A percentile compares a stretch with the other conserved stretches of the same genome.
These are phyloP conservation scores for Notodonta ziczac DNA, from an alignment of 2,888 invertebrate genomes.

Conservation along the genomic window DNA sequence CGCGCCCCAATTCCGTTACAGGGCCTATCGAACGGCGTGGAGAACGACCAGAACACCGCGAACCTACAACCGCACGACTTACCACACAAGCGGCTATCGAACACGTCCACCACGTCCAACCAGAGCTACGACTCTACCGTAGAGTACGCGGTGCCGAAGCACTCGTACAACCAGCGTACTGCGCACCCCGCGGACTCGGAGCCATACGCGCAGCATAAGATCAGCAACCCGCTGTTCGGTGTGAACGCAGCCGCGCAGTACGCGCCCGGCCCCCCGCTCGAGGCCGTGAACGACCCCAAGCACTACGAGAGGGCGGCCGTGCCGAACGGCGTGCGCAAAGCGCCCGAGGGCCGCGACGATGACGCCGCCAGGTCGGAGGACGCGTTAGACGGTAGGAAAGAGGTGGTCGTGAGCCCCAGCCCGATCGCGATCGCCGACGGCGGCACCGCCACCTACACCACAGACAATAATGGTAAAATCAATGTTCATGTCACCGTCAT, in stretches of 20 bases:
- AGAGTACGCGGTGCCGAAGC: slow-evolving; percentile 74
- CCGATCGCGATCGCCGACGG: slow-evolving; percentile 80
- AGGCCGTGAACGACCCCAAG: slow-evolving; percentile 55
- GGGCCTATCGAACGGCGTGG: slow-evolving; percentile 79
- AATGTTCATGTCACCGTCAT: slow-evolving; percentile 95
- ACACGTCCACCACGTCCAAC: slow-evolving; percentile 75
- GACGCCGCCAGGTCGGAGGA: slow-evolving; percentile 87
- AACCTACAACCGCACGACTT: slow-evolving; percentile 65
- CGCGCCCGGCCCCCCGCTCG: slow-evolving; percentile 57
- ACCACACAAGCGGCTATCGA: slow-evolving; percentile 74
- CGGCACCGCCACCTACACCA: slow-evolving; percentile 85
- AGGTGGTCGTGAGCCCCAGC: slow-evolving; percentile 73
- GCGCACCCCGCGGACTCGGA: slow-evolving; percentile 61
- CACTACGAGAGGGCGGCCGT: slow-evolving; percentile 62
- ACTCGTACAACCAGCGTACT: slow-evolving; percentile 61
- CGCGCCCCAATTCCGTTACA: slow-evolving; percentile 45
- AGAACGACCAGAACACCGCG: slow-evolving; percentile 76
- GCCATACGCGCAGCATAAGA: slow-evolving; percentile 62
- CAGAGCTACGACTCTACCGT: slow-evolving; percentile 77
- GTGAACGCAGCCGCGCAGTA: slow-evolving; percentile 80
- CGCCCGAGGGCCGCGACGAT: slow-evolving; percentile 93
- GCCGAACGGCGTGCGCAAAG: slow-evolving; percentile 85
- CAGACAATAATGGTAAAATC: slow-evolving; percentile 93
- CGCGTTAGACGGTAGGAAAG: slow-evolving; percentile 85
- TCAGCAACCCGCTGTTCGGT: slow-evolving; percentile 76